Percentiles rank a stretch among this genome's conserved stretches.
Conservation (phyloP, 2,113 vertebrate species). For the Ptychochromis oligacanthus region DNA sequence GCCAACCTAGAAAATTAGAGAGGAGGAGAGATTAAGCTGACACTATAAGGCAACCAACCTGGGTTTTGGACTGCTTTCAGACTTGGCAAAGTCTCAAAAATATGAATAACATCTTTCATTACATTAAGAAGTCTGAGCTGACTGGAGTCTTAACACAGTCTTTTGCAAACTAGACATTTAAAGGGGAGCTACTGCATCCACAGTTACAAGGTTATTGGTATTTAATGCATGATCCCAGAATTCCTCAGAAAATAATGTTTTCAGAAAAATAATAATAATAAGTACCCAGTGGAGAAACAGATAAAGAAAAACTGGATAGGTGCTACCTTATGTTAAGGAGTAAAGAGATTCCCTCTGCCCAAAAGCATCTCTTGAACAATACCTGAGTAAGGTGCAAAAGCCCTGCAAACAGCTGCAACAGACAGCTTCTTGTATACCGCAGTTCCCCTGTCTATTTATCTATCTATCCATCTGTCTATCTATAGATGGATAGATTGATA, state of each 20-base stretch:
- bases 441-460: too few species aligned
- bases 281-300: too few species aligned
- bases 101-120: not conserved
- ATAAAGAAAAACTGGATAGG: not conserved
- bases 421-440: too few species aligned
- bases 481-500: too few species aligned
- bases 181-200: not conserved
- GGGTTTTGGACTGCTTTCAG: not conserved
- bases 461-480: too few species aligned
- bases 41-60: not conserved
- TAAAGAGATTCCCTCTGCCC: not conserved
- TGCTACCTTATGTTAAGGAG: not conserved
- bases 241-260: too few species aligned
- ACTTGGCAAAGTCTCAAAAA: not conserved
- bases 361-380: not conserved
- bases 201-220: not conserved
- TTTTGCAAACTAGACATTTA: too few species aligned
- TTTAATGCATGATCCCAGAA: too few species aligned
- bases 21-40: not conserved
- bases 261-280: too few species aligned
- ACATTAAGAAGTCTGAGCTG: not conserved
- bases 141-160: too few species aligned
- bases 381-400: too few species aligned
- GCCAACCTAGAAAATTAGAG: not conserved
- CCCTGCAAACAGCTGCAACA: too few species aligned